These are phyloP conservation scores for Cyprinodon tularosa DNA, from an alignment of 2,113 vertebrate species.

Conservation along the genomic window DNA sequence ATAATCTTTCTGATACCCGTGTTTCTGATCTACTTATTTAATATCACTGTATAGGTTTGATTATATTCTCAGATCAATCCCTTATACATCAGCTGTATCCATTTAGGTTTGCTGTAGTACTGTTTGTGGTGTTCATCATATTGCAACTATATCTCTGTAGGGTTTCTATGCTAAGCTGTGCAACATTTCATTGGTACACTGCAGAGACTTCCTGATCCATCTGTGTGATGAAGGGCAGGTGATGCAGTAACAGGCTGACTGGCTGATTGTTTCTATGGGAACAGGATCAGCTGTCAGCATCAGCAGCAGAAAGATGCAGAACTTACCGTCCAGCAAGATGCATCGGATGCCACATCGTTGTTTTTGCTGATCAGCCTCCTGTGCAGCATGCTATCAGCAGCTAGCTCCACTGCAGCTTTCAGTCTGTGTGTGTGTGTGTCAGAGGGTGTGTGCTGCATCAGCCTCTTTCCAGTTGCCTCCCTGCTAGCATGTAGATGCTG, in stretches of 20 bases:
- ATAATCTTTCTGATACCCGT: too few species aligned
- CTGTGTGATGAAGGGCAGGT: slow-evolving; percentile 6
- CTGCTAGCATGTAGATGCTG: not conserved
- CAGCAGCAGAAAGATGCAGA: slow-evolving; percentile 10
- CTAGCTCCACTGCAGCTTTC: slow-evolving; percentile 49
- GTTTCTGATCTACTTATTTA: too few species aligned
- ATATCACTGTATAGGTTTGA: too few species aligned
- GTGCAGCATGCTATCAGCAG: slow-evolving; percentile 49
- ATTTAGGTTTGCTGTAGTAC: too few species aligned
- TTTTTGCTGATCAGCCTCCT: slow-evolving; percentile 33
- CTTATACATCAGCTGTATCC: too few species aligned
- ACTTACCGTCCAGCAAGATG: slow-evolving; percentile 65
- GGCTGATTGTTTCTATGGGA: slow-evolving; percentile 34
- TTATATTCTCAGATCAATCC: too few species aligned
- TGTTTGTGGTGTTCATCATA: not conserved
- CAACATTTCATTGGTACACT: not conserved
- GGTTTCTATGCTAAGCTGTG: not conserved
- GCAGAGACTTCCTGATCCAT: slow-evolving; percentile 5
- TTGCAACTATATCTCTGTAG: not conserved
- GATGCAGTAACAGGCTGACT: slow-evolving; percentile 1
- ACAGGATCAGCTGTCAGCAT: slow-evolving; percentile 21
- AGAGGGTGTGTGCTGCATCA: slow-evolving; percentile 2
- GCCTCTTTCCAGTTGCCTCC: not conserved
- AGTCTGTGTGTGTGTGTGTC: slow-evolving; percentile 9
- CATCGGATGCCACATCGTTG: slow-evolving; percentile 37